Evolutionary conservation across 1,140 invertebrate species (phyloP), one percentile per base, ranked within the genome.

Genomic region (Lasioglossum baleicum): DNA sequence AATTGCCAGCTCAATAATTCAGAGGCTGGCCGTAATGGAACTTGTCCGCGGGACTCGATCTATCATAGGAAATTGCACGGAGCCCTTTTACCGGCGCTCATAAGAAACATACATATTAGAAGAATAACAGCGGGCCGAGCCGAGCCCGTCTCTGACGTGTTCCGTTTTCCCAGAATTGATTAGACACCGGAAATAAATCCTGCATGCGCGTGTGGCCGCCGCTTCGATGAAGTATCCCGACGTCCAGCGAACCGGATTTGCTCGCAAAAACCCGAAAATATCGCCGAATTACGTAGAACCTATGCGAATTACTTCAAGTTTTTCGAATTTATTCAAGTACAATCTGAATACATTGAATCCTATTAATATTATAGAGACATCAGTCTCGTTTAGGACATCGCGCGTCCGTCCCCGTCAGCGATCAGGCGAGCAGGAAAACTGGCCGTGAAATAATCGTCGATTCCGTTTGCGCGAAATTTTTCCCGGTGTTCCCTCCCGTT

Each of bases 1-100:
- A 92, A 93, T 93, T 92, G 90, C 88, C 83, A 88, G 85, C 82
- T 93, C 89, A 92, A 93, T 93, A 92, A 93, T 93, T 92, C 91
- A 92, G 85, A 85, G 83, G 73, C 81, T 75, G 77, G 40, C 81
- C 87, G 89, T 92, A 92, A 92, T 92, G 91, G 91, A 92, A 92
- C 88, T 91, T 90, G 91, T 90, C 90, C 87, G 79, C 87, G 79
- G 80, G 83, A 86, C 88, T 91, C 92, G 90, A 93, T 93, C 90
- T 91, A 92, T 93, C 92, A 93, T 91, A 88, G 90, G 80, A 91
- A 92, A 93, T 92, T 91, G 88, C 90, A 88, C 88, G 86, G 82
- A 90, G 87, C 89, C 89, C 88, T 90, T 91, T 92, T 90, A 87
- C 88, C 86, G 81, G 13, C 81, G 83, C 85, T 90, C 87, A 88